Evolutionary conservation across 2,797 vertebrate species (phyloP).

Genomic region (Denticeps clupeoides): DNA sequence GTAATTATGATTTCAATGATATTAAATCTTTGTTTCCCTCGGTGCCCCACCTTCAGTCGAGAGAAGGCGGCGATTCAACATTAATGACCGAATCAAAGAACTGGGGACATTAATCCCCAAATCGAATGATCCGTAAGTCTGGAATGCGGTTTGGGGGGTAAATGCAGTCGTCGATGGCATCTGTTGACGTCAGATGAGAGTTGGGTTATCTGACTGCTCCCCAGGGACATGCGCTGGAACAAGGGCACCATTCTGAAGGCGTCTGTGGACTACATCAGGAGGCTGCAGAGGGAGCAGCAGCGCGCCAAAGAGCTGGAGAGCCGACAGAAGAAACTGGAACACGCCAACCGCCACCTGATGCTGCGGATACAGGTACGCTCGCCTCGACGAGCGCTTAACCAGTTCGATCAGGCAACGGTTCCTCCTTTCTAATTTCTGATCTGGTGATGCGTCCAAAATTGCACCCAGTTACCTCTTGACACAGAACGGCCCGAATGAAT

Average conservation of each 20-base stretch:
- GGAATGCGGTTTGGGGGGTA: too few species aligned
- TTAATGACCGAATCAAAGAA: conserved; percentile 98
- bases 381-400: neutral
- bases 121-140: conserved; percentile 95
- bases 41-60: too few species aligned
- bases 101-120: conserved; percentile 95
- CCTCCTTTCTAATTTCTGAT: too few species aligned
- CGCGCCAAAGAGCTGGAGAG: conserved; percentile 88
- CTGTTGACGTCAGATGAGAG: conserved; percentile 12
- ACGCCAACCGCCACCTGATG: conserved; percentile 85
- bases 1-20: neutral
- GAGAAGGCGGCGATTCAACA: conserved; percentile 91
- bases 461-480: too few species aligned
- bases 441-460: too few species aligned
- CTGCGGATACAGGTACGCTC: conserved; percentile 82
- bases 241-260: conserved; percentile 98
- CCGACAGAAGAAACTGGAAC: conserved; percentile 90
- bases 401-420: too few species aligned
- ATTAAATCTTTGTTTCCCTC: neutral
- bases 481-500: too few species aligned
- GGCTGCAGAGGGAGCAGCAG: conserved; percentile 87
- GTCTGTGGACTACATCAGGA: conserved; percentile 94
- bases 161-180: neutral
- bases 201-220: neutral
- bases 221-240: conserved; percentile 97